Conservation (phyloP, 1,140 invertebrate species). For the Drosophila subobscura region DNA sequence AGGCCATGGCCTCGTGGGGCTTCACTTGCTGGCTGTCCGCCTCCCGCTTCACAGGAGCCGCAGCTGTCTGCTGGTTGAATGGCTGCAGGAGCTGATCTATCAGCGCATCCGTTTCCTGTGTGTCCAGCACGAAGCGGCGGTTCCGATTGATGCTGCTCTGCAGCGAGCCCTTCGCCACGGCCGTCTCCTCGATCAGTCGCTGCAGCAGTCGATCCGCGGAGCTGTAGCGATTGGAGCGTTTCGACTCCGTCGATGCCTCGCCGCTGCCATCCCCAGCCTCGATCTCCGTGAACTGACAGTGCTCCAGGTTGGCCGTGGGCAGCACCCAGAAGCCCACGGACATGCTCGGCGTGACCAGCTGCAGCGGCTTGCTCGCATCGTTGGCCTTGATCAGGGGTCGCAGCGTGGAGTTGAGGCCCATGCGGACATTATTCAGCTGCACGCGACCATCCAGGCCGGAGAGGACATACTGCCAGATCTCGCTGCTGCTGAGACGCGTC, state of each 20-base stretch:
- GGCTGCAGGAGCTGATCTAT: conserved; percentile 46
- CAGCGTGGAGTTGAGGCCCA: conserved; percentile 64
- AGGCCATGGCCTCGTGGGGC: conserved; percentile 50
- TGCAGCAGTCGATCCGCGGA: conserved; percentile 73
- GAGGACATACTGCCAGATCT: conserved; percentile 75
- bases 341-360: conserved; percentile 69
- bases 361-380: conserved; percentile 48
- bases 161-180: conserved; percentile 47
- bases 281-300: conserved; percentile 76
- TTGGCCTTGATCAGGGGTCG: conserved; percentile 61
- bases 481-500: conserved; percentile 56
- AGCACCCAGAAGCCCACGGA: conserved; percentile 80
- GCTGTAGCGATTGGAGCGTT: conserved; percentile 47
- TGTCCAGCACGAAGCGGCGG: conserved; percentile 66
- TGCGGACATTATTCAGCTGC: conserved; percentile 61
- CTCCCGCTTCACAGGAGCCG: conserved; percentile 43
- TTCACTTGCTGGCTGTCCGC: conserved; percentile 14
- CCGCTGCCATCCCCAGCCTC: conserved; percentile 46
- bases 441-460: conserved; percentile 53
- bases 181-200: conserved; percentile 74
- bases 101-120: conserved; percentile 33
- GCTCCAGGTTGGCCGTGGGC: conserved; percentile 69
- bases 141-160: conserved; percentile 54
- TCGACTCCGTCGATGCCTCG: conserved; percentile 35
- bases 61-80: conserved; percentile 16